These are phyloP conservation scores for Umimayanthus chanpuru DNA, from an alignment of 92 coral and sea anemone genomes.

Conservation along the genomic window DNA sequence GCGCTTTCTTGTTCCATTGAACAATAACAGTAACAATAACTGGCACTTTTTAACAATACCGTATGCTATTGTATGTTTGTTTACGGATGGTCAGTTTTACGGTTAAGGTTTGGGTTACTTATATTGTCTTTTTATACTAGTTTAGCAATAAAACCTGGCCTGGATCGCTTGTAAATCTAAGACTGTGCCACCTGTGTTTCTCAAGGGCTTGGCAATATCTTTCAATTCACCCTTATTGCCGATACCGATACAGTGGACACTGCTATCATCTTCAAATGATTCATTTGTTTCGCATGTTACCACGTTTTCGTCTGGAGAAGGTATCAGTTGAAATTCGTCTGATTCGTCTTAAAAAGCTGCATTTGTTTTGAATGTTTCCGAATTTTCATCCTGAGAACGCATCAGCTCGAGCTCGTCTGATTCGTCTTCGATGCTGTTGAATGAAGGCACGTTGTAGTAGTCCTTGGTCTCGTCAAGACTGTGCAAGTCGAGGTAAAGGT, in stretches of 20 bases:
- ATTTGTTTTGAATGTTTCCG: background rate
- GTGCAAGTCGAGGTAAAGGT: slow-evolving; percentile 75
- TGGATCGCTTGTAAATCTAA: background rate
- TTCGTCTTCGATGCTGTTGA: slow-evolving; percentile 63
- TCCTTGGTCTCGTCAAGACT: slow-evolving; percentile 72
- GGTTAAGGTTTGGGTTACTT: too few species aligned
- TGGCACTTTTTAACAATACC: too few species aligned
- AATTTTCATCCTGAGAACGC: background rate
- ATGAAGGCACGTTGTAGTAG: slow-evolving; percentile 80
- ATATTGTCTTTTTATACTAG: background rate
- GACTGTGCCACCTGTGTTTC: background rate
- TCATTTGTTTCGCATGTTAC: background rate
- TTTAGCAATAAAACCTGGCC: background rate
- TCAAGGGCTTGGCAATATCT: background rate
- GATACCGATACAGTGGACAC: background rate
- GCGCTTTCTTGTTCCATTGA: too few species aligned
- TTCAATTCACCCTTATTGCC: background rate
- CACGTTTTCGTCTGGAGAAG: background rate
- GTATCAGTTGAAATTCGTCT: background rate
- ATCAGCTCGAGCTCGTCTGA: slow-evolving; percentile 12
- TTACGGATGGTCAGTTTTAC: too few species aligned
- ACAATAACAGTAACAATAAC: too few species aligned
- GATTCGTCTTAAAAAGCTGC: background rate
- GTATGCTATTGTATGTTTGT: too few species aligned
- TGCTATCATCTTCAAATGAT: background rate